A percentile compares a stretch with the other conserved stretches of the same genome.
phyloP scores from a whole-genome alignment of 1,140 invertebrate genomes.

The Zophobas morio region DNA sequence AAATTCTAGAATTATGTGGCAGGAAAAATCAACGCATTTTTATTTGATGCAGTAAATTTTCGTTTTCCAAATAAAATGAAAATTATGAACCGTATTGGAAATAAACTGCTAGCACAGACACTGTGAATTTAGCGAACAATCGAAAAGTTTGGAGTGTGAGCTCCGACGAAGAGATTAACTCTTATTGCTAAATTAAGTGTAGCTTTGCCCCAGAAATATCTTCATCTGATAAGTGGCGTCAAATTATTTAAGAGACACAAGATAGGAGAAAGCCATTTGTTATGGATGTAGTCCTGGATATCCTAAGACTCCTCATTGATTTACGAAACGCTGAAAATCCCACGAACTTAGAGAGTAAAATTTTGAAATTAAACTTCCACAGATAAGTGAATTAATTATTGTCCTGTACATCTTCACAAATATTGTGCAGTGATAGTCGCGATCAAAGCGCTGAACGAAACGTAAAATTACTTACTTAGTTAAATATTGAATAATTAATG shows the following conservation, averaged over 20 bases:
- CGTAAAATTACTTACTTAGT: conserved; percentile 8
- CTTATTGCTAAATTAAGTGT: conserved; percentile 42
- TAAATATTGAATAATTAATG: conserved; percentile 1
- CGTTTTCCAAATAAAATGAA: too few relatives aligned
- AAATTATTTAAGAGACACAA: conserved; percentile 41
- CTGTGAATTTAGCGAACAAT: not conserved
- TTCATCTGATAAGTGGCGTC: conserved; percentile 39
- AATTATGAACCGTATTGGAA: too few relatives aligned
- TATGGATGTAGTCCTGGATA: not conserved
- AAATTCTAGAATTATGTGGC: too few relatives aligned
- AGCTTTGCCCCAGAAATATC: conserved; percentile 35
- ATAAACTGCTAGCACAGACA: not conserved
- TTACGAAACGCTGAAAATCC: not conserved
- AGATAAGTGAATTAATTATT: too few relatives aligned
- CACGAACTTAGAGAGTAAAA: not conserved
- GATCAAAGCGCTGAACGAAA: not conserved
- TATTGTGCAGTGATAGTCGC: too few relatives aligned
- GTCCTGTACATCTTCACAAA: too few relatives aligned
- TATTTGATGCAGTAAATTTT: too few relatives aligned
- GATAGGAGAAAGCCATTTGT: conserved; percentile 21
- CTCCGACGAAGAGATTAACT: conserved; percentile 34
- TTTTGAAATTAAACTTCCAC: not conserved
- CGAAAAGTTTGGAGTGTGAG: conserved; percentile 7
- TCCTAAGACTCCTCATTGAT: not conserved
- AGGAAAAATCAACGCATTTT: too few relatives aligned